phyloP scores from a whole-genome alignment of 2,888 invertebrate genomes.

The Entomobrya proxima region DNA sequence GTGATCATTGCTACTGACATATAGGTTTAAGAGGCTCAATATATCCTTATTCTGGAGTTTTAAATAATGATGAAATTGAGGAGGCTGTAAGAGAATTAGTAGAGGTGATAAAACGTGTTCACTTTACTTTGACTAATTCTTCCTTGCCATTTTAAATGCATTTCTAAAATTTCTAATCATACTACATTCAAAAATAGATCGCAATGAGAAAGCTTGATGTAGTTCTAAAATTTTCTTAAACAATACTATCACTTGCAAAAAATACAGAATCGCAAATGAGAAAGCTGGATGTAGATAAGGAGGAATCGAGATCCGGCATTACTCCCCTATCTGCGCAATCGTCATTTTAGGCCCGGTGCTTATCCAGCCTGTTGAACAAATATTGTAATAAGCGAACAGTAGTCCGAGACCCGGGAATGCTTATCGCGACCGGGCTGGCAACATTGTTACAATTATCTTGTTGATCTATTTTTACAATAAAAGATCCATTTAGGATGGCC shows the following conservation, averaged over 20 bases:
- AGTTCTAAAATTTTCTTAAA: no score
- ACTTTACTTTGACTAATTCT: neutral
- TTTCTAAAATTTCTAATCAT: neutral
- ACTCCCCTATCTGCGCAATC: neutral
- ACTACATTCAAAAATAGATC: constrained; percentile 19
- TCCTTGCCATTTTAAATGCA: neutral
- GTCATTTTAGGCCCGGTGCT: no score
- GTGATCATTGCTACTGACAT: neutral
- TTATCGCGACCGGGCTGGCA: no score
- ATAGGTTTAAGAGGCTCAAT: constrained; percentile 51
- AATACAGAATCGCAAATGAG: no score
- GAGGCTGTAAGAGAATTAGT: constrained; percentile 66
- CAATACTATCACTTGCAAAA: no score
- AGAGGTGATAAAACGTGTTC: no score
- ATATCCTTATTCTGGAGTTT: constrained; percentile 55
- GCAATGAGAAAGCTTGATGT: constrained; percentile 53
- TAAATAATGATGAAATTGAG: constrained; percentile 58
- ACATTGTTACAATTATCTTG: no score
- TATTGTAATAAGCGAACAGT: no score
- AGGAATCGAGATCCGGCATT: neutral
- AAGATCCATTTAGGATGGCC: constrained; percentile 65
- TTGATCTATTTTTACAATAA: neutral
- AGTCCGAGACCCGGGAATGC: no score
- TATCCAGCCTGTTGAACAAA: no score
- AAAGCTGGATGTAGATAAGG: constrained; percentile 59